These are phyloP conservation scores for Adelognathus sp. DNA, from an alignment of 2,888 invertebrate species.

Conservation along the genomic window DNA sequence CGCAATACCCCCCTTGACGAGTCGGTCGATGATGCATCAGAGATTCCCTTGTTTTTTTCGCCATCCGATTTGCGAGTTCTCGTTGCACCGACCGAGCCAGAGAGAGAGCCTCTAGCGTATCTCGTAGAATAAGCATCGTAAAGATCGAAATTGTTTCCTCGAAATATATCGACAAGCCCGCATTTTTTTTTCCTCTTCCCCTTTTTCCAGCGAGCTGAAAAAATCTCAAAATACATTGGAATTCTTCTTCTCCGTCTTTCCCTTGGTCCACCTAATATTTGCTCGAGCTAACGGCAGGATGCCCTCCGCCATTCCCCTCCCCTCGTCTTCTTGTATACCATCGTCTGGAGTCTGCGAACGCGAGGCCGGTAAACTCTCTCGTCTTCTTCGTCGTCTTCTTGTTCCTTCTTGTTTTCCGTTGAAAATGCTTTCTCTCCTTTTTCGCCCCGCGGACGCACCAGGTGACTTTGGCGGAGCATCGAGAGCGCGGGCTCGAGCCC, in stretches of 20 bases:
- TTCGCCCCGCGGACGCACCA: background rate
- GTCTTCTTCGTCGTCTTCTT: conserved; percentile 1
- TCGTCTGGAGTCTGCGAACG: conserved; percentile 48
- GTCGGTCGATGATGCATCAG: conserved; percentile 26
- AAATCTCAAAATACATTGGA: conserved; percentile 56
- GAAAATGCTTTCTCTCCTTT: background rate
- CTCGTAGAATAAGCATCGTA: conserved; percentile 75
- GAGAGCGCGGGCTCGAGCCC: background rate
- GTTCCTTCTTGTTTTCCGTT: background rate
- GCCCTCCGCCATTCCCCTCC: too few relatives aligned
- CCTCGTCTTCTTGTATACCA: conserved; percentile 39
- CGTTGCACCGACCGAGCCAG: background rate
- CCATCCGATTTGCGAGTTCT: background rate
- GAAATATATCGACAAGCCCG: conserved; percentile 61
- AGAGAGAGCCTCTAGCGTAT: too few relatives aligned
- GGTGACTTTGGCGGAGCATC: conserved; percentile 46
- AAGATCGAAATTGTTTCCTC: conserved; percentile 77
- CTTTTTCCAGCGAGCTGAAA: conserved; percentile 25
- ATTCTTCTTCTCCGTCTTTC: conserved; percentile 37
- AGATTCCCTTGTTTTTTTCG: conserved; percentile 47
- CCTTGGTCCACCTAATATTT: conserved; percentile 42
- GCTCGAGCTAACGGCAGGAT: conserved; percentile 43
- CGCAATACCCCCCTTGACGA: background rate
- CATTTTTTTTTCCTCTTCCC: background rate
- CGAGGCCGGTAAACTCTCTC: conserved; percentile 36